Conservation (phyloP, 1,140 invertebrate species). For the Philaenus spumarius region DNA sequence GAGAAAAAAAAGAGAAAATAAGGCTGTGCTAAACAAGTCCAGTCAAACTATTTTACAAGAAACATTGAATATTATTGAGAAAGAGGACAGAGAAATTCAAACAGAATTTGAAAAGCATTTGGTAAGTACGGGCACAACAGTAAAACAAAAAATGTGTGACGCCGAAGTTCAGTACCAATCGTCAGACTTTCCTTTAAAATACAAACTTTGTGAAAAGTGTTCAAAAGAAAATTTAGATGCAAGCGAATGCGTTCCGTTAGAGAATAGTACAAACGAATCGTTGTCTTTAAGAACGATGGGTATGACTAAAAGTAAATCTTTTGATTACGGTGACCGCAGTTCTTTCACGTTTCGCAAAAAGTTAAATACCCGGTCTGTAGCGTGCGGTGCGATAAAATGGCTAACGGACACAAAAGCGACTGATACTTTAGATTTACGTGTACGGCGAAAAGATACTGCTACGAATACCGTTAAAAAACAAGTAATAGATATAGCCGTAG, state of each 20-base stretch:
- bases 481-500: conserved; percentile 46
- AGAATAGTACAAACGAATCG: conserved; percentile 19
- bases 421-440: conserved; percentile 35
- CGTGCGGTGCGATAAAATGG: conserved; percentile 35
- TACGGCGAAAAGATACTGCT: conserved; percentile 38
- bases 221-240: conserved; percentile 39
- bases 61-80: conserved; percentile 32
- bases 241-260: conserved; percentile 34
- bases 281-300: conserved; percentile 15
- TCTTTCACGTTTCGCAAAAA: conserved; percentile 6
- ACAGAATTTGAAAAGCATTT: conserved; percentile 35
- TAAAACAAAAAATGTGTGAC: conserved; percentile 39
- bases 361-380: conserved; percentile 32
- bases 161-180: conserved; percentile 28
- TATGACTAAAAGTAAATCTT: conserved; percentile 23
- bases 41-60: conserved; percentile 14
- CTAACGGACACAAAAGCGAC: conserved; percentile 32
- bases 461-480: conserved; percentile 44
- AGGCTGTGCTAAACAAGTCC: neutral
- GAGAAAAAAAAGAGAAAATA: conserved; percentile 2
- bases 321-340: conserved; percentile 16
- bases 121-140: conserved; percentile 39
- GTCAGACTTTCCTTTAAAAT: too few relatives aligned
- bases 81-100: conserved; percentile 38
- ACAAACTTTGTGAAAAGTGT: conserved; percentile 44